Evolutionary conservation across 2,888 invertebrate genomes (phyloP).

Genomic region (Dryobotodes eremita): DNA sequence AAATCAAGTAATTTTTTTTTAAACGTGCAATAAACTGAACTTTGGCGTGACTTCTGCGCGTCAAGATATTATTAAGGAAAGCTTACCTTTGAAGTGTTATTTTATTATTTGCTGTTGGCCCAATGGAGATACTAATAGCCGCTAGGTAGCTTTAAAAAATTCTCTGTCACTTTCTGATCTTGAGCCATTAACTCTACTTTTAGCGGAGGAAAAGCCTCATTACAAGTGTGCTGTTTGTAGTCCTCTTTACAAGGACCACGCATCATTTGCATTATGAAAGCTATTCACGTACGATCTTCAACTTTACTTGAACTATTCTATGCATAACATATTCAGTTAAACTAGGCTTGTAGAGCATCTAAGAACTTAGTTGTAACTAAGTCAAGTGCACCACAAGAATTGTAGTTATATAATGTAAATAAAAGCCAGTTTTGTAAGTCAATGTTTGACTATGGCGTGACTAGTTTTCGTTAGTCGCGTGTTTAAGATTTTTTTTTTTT

Average conservation of each 20-base stretch:
- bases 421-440: constrained; percentile 44
- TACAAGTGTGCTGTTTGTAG: not conserved
- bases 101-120: not conserved
- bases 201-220: not conserved
- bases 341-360: constrained; percentile 48
- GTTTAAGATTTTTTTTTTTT: constrained; percentile 1
- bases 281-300: constrained; percentile 28
- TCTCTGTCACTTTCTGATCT: not conserved
- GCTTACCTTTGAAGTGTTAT: not conserved
- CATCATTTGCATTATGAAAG: constrained; percentile 14
- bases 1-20: not conserved
- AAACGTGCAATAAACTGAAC: not conserved
- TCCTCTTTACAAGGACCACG: not conserved
- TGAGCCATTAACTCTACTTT: not conserved
- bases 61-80: not conserved
- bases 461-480: constrained; percentile 12
- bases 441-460: constrained; percentile 37
- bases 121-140: not conserved
- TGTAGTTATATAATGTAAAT: constrained; percentile 60
- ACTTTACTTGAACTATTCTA: constrained; percentile 7
- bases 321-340: constrained; percentile 5
- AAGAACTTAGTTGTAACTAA: constrained; percentile 34
- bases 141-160: not conserved
- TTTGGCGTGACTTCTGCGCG: no score
- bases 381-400: constrained; percentile 63